Conservation (phyloP, 2,888 invertebrate species). For the Dendrolimus houi region DNA sequence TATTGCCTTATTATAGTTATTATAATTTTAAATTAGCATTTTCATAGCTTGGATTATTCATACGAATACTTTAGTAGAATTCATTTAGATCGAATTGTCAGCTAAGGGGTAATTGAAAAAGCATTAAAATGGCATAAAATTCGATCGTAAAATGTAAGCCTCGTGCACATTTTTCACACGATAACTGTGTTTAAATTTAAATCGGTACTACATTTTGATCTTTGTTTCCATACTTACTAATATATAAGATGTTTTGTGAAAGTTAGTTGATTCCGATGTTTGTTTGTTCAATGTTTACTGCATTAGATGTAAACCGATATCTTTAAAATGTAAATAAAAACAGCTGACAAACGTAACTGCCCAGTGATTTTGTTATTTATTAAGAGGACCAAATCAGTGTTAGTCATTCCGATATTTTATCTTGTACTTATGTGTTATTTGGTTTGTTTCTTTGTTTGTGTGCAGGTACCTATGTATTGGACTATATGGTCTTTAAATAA, state of each 20-base stretch:
- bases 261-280: no score
- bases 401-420: conserved; percentile 2
- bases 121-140: conserved; percentile 68
- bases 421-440: no score
- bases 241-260: no score
- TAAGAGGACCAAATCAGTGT: not conserved
- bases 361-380: no score
- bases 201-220: not conserved
- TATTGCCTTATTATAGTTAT: no score
- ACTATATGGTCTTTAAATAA: no score
- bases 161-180: conserved; percentile 32
- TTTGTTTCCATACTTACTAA: no score
- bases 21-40: conserved; percentile 48
- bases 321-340: no score
- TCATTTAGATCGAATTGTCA: conserved; percentile 64
- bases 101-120: conserved; percentile 57
- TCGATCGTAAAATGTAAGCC: conserved; percentile 65
- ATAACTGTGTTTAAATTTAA: not conserved
- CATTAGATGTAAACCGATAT: no score
- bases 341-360: conserved; percentile 3
- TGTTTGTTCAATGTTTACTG: not conserved
- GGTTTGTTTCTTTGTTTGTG: no score
- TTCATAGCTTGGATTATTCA: conserved; percentile 51
- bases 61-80: conserved; percentile 64
- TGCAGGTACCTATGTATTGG: no score